Evolutionary conservation across 2,113 vertebrate species (phyloP).

Genomic region (Sinocyclocheilus grahami): DNA sequence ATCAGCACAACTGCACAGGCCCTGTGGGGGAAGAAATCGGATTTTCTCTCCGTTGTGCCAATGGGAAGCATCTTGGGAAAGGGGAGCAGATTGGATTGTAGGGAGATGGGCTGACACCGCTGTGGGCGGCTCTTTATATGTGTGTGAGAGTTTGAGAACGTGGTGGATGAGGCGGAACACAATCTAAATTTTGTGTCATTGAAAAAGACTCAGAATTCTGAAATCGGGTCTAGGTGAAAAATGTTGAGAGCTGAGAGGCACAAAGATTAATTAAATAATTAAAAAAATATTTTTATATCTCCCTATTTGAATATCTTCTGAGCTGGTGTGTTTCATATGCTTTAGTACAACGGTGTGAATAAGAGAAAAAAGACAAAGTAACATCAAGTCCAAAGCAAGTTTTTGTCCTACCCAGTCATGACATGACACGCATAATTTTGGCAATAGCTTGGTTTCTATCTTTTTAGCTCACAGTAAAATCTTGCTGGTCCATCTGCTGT

Average conservation of each 20-base stretch:
- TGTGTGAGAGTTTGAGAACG: constrained; percentile 52
- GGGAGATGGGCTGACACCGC: constrained; percentile 71
- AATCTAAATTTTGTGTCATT: constrained; percentile 64
- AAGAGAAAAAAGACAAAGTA: not conserved
- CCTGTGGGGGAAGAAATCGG: constrained; percentile 77
- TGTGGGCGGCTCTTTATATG: constrained; percentile 71
- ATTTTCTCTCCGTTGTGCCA: constrained; percentile 76
- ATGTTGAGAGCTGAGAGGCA: not conserved
- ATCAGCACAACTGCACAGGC: constrained; percentile 75
- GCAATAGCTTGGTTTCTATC: not conserved
- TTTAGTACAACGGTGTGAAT: not conserved
- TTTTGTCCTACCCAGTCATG: not conserved
- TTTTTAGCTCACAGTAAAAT: not conserved
- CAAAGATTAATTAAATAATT: too few species aligned
- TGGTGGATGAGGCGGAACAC: constrained; percentile 61
- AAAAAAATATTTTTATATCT: constrained; percentile 5
- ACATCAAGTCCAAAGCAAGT: not conserved
- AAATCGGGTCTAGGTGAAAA: not conserved
- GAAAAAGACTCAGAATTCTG: constrained; percentile 57
- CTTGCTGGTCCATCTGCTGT: not conserved
- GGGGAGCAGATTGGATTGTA: constrained; percentile 76
- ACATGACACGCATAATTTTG: not conserved
- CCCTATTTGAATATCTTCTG: not conserved
- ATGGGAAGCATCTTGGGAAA: constrained; percentile 80
- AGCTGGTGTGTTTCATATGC: constrained; percentile 2